Evolutionary conservation across 2,888 invertebrate genomes (phyloP).

Genomic region (Cyclophora albipunctata): DNA sequence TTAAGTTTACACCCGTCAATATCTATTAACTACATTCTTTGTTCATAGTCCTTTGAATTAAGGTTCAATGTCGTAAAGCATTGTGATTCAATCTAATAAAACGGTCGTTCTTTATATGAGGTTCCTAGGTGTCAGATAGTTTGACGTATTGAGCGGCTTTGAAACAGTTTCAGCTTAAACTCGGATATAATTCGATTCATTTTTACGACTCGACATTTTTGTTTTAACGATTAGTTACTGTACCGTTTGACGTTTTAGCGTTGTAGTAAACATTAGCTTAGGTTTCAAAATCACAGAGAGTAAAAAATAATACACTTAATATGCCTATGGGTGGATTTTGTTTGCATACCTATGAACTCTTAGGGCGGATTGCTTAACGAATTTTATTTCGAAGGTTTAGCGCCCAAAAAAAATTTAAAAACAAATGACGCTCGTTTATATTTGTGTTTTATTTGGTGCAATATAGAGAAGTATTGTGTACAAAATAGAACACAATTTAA

Average conservation of each 20-base stretch:
- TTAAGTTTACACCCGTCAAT: constrained; percentile 36
- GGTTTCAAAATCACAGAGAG: no score
- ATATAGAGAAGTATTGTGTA: no score
- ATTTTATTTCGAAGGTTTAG: no score
- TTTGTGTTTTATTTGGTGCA: no score
- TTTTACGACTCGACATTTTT: constrained; percentile 1
- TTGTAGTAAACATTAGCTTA: no score
- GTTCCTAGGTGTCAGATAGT: constrained; percentile 43
- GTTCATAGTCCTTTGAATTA: constrained; percentile 30
- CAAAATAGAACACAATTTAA: no score
- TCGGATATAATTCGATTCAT: constrained; percentile 33
- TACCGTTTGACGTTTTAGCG: background rate
- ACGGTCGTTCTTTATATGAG: constrained; percentile 15
- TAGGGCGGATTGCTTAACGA: no score
- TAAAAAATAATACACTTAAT: no score
- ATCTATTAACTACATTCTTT: constrained; percentile 30
- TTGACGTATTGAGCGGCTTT: constrained; percentile 43
- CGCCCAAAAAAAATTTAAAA: no score
- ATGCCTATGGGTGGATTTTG: no score
- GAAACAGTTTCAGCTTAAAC: constrained; percentile 24
- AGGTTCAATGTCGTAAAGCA: constrained; percentile 28
- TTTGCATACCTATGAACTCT: no score
- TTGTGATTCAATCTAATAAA: constrained; percentile 10
- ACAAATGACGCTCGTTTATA: no score
- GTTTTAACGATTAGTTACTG: background rate